Conservation (phyloP, 2,113 vertebrate genomes). For the Sinocyclocheilus maitianheensis region DNA sequence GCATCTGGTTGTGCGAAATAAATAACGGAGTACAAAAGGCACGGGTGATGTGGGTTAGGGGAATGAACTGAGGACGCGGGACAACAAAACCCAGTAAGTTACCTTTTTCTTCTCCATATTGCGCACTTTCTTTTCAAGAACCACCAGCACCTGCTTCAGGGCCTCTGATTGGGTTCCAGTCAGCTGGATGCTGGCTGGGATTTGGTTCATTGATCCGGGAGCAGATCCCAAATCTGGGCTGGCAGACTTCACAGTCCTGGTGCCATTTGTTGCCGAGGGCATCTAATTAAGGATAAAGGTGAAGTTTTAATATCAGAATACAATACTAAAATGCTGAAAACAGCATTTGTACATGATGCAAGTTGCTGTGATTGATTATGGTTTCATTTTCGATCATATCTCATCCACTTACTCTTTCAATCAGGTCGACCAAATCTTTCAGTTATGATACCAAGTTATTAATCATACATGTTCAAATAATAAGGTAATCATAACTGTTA, state of each 20-base stretch:
- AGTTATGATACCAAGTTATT: not conserved
- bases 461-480: not conserved
- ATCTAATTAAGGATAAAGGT: conserved; percentile 71
- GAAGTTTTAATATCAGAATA: not conserved
- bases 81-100: conserved; percentile 1
- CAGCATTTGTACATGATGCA: not conserved
- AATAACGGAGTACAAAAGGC: not conserved
- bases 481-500: not conserved
- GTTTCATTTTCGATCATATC: not conserved
- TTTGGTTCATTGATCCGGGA: conserved; percentile 72
- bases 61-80: not conserved
- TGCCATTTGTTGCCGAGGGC: conserved; percentile 93
- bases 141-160: conserved; percentile 91
- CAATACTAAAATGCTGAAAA: not conserved
- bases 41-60: not conserved
- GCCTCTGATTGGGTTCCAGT: conserved; percentile 83
- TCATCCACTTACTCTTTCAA: not conserved
- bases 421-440: not conserved
- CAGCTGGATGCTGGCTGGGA: conserved; percentile 66
- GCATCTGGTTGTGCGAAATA: not conserved
- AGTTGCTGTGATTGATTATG: not conserved
- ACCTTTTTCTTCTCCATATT: conserved; percentile 99
- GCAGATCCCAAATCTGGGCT: conserved; percentile 80
- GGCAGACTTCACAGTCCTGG: conserved; percentile 74
- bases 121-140: conserved; percentile 94